phyloP scores from a whole-genome alignment of 2,888 invertebrate species.

The Polyploca ridens region DNA sequence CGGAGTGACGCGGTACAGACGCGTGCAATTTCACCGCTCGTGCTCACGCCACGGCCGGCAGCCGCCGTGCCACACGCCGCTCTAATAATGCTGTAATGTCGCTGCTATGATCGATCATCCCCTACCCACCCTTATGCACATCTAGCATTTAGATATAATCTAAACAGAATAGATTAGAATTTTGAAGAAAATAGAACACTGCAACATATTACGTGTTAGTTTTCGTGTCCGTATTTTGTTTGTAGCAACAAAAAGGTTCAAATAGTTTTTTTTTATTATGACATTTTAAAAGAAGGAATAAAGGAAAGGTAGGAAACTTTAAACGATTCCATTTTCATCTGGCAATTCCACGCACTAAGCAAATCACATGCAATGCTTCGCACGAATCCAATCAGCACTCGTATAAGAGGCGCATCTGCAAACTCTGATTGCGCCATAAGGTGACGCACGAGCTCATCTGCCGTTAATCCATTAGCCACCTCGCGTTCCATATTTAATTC shows the following conservation, averaged over 20 bases:
- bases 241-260: too few species aligned
- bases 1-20: conserved; percentile 39
- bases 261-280: too few species aligned
- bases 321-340: conserved; percentile 6
- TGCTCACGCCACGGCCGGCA: conserved; percentile 33
- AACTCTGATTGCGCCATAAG: conserved; percentile 71
- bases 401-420: conserved; percentile 65
- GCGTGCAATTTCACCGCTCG: conserved; percentile 60
- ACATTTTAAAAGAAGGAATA: not conserved
- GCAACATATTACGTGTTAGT: not conserved
- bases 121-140: conserved; percentile 11
- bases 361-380: conserved; percentile 33
- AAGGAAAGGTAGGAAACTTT: not conserved
- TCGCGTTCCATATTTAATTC: conserved; percentile 78
- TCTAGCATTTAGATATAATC: not conserved
- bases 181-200: not conserved
- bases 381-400: conserved; percentile 53
- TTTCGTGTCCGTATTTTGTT: not conserved
- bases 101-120: conserved; percentile 47
- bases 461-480: conserved; percentile 79
- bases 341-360: conserved; percentile 24
- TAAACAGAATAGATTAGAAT: not conserved
- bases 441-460: conserved; percentile 66
- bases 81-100: conserved; percentile 48
- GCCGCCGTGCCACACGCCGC: conserved; percentile 21